phyloP scores from a whole-genome alignment of 2,797 vertebrate genomes.

The Alauda arvensis region DNA sequence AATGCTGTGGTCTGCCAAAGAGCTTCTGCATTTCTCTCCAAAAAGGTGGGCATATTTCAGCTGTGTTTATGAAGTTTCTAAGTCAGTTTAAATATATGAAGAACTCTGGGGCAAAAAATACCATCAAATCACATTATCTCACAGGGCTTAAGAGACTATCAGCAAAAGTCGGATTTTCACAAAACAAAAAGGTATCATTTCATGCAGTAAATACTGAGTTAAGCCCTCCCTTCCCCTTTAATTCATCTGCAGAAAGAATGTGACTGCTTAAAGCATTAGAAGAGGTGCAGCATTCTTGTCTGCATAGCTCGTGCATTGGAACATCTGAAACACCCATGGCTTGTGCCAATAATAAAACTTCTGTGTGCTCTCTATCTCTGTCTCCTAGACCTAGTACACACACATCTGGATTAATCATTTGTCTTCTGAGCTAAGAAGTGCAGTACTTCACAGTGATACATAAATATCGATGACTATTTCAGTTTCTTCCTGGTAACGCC shows the following conservation, averaged over 20 bases:
- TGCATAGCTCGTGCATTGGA: constrained; percentile 12
- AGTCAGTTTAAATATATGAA: neutral
- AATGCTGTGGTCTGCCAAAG: constrained; percentile 7
- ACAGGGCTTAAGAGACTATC: neutral
- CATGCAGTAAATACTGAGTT: neutral
- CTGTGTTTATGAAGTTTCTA: neutral
- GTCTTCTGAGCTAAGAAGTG: constrained; percentile 14
- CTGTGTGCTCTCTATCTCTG: constrained; percentile 14
- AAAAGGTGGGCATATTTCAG: constrained; percentile 7
- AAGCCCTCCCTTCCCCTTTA: neutral
- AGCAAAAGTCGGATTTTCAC: neutral
- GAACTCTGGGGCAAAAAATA: constrained; percentile 8
- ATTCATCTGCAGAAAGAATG: constrained; percentile 33
- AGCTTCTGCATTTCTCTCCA: neutral
- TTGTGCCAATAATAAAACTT: constrained; percentile 26
- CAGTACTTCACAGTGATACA: neutral
- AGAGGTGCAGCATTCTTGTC: constrained; percentile 43
- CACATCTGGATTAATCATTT: constrained; percentile 41
- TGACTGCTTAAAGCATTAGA: constrained; percentile 55
- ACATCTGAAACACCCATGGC: constrained; percentile 28
- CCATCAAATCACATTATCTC: neutral
- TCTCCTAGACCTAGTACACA: neutral
- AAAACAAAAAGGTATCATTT: constrained; percentile 10
- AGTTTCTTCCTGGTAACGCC: neutral
- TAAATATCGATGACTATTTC: neutral